Evolutionary conservation across 1,140 invertebrate genomes (phyloP), one percentile per base, ranked within the genome.

Genomic region (Idris sp.): DNA sequence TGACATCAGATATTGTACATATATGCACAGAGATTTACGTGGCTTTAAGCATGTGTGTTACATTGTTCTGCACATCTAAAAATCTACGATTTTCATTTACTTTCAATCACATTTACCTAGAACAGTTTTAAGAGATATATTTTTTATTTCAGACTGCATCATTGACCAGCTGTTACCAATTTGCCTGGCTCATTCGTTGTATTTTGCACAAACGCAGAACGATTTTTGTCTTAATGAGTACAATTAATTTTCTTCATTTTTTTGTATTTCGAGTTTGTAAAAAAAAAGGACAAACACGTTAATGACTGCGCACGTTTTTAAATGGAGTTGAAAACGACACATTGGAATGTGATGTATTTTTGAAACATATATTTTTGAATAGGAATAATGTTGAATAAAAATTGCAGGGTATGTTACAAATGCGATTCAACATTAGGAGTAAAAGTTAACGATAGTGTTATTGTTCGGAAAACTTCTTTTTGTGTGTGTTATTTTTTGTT

Each of bases 101-200:
- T 51, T 51, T 67, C 51, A 31, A 67, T 48, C 33, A 38, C 25
- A 26, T 30, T 33, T 44, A 14, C 46, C 8, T 9, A 19, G 19
- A 36, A 36, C 31, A 22, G 9, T 44, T 59, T 41, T n/a, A 26
- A 35, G 61, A 53, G 22, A 26, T 16, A 46, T 35, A 43, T 69
- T 69, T 59, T 69, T 69, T 54, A 41, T 48, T 11, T 35, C 30
- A 53, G 61, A 61, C 10, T 18, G 65, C 36, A 72, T 58, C 35
- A 31, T 33, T 46, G 53, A 54, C 46, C 69, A 74, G 69, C 53
- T 74, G 69, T 65, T 74, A 54, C 69, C 53, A 53, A 56, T 71
- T 71, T 38, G n/a, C 19, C 10, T n/a, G 30, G 19, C 31, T 71
- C 31, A 10, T 14, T n/a, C 33, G 14, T 48, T 46, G n/a, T 15